Percentiles rank a stretch among this genome's conserved stretches.
Evolutionary conservation across 2,888 invertebrate genomes (phyloP).

Genomic region (Epinotia ramella): DNA sequence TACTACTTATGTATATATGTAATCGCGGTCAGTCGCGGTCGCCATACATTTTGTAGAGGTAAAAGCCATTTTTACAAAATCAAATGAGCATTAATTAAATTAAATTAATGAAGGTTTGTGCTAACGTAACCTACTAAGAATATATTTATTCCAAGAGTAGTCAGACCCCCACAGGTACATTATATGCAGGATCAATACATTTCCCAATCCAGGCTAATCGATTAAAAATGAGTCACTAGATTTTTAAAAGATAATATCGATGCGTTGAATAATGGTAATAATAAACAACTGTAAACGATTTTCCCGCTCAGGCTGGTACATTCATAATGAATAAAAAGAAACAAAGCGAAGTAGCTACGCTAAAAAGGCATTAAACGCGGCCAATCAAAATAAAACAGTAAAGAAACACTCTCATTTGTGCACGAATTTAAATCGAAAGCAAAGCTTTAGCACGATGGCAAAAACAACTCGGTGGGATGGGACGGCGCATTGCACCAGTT

Average conservation of each 20-base stretch:
- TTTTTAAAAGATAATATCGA: neutral
- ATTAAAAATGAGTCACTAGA: neutral
- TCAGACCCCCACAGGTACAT: too few species aligned
- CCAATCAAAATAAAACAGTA: constrained; percentile 56
- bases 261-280: neutral
- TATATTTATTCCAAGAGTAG: too few species aligned
- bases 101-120: neutral
- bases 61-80: neutral
- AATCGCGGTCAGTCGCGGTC: neutral
- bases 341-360: constrained; percentile 45
- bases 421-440: constrained; percentile 68
- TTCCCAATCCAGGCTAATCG: neutral
- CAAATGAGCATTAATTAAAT: neutral
- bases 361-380: constrained; percentile 52
- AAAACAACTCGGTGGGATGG: constrained; percentile 71
- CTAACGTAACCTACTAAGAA: too few species aligned
- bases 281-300: neutral
- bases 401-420: constrained; percentile 60
- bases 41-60: neutral
- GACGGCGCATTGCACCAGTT: constrained; percentile 84
- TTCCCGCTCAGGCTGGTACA: neutral
- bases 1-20: neutral
- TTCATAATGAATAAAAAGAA: neutral
- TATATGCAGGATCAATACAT: neutral
- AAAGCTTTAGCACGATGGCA: constrained; percentile 66